These are phyloP conservation scores for Belgica antarctica DNA, from an alignment of 2,888 invertebrate species.

Conservation along the genomic window DNA sequence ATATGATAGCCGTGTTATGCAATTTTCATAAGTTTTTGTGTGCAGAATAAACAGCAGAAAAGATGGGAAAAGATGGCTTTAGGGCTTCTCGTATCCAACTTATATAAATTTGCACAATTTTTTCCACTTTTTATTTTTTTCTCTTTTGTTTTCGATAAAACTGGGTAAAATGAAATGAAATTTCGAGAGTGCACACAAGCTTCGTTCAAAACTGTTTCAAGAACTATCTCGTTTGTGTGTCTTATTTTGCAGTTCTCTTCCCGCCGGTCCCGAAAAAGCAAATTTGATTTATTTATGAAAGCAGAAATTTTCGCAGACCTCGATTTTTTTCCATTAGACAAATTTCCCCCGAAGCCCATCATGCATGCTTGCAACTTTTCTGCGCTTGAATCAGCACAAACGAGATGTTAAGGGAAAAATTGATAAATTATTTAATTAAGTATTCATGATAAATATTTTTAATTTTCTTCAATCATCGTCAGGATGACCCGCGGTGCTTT, in stretches of 20 bases:
- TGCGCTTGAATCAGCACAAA: neutral
- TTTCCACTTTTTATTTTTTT: no score
- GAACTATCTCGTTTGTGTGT: neutral
- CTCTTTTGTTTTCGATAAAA: neutral
- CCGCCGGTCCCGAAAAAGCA: constrained; percentile 1
- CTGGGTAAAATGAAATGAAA: neutral
- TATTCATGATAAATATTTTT: neutral
- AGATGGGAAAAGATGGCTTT: neutral
- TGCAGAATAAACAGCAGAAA: constrained; percentile 15
- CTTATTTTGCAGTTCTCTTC: neutral
- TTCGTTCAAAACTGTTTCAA: neutral
- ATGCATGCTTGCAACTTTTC: neutral
- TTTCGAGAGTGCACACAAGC: neutral
- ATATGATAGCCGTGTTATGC: constrained; percentile 14
- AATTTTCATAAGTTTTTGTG: constrained; percentile 24
- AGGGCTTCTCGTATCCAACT: constrained; percentile 7
- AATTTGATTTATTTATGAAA: constrained; percentile 16
- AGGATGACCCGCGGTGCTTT: neutral
- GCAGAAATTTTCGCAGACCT: neutral
- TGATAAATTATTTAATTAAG: constrained; percentile 16
- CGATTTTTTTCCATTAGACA: constrained; percentile 7
- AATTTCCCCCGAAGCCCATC: constrained; percentile 1
- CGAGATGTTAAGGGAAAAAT: no score
- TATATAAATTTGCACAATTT: neutral
- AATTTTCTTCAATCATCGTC: neutral